Percentiles rank a stretch among this genome's conserved stretches.
phyloP scores from a whole-genome alignment of 2,797 vertebrate species.

The Agapornis canus region DNA sequence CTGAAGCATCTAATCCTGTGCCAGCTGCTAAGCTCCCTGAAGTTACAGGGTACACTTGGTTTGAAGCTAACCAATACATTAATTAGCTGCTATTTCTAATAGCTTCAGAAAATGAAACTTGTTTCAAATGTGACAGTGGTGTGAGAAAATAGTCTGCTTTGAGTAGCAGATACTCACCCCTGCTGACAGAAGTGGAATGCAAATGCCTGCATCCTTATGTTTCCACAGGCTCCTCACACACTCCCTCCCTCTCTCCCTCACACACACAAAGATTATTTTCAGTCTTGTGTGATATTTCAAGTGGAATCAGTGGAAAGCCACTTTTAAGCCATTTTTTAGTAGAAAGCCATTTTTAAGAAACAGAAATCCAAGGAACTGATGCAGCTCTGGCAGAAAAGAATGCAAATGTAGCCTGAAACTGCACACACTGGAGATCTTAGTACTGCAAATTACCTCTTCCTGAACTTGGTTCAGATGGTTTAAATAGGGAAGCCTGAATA shows the following conservation, averaged over 20 bases:
- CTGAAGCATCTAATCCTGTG: background rate
- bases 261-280: background rate
- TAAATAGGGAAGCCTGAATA: conserved; percentile 56
- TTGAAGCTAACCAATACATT: conserved; percentile 32
- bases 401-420: conserved; percentile 55
- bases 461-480: conserved; percentile 39
- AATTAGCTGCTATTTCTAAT: conserved; percentile 64
- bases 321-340: background rate
- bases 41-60: background rate
- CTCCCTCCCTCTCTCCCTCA: background rate
- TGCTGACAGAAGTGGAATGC: conserved; percentile 58
- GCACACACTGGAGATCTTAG: conserved; percentile 55
- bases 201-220: conserved; percentile 61
- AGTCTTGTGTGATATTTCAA: conserved; percentile 6
- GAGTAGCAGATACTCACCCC: conserved; percentile 61
- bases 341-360: conserved; percentile 26
- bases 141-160: conserved; percentile 59
- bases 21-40: background rate
- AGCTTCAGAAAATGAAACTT: conserved; percentile 42
- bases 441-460: conserved; percentile 53
- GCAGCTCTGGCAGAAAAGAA: conserved; percentile 38
- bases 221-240: conserved; percentile 36
- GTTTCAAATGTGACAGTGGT: conserved; percentile 53
- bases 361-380: background rate
- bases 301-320: conserved; percentile 36